Conservation (phyloP, 2,113 vertebrate genomes). For the Rostratula benghalensis region DNA sequence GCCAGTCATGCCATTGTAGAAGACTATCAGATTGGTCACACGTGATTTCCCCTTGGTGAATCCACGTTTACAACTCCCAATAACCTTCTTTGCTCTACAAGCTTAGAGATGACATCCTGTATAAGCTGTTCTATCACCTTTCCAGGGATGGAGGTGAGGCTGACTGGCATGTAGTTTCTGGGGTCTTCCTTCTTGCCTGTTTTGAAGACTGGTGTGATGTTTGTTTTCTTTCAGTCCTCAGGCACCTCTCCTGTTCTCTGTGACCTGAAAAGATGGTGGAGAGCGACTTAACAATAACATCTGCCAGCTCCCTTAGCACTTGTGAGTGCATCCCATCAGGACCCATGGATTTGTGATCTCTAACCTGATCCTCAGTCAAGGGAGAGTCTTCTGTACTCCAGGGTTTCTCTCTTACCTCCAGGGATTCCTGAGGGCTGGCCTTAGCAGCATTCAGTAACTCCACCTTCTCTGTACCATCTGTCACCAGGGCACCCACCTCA, state of each 20-base stretch:
- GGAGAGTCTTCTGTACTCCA: neutral
- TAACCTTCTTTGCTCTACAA: too few relatives aligned
- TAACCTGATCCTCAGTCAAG: neutral
- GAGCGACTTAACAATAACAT: neutral
- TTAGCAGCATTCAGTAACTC: neutral
- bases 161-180: neutral
- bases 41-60: neutral
- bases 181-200: neutral
- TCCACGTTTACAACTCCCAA: too few relatives aligned
- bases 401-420: neutral
- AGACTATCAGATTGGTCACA: neutral
- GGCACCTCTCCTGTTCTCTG: neutral
- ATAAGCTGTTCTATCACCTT: neutral
- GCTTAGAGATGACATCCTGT: neutral
- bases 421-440: neutral
- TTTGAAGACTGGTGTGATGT: neutral
- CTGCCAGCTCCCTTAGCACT: neutral
- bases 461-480: neutral
- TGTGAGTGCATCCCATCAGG: neutral
- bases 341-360: neutral
- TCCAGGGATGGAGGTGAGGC: neutral
- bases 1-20: neutral
- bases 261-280: neutral
- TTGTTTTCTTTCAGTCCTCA: neutral
- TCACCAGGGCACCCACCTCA: neutral